Evolutionary conservation across 2,888 invertebrate genomes (phyloP).

Genomic region (Lordiphosa fenestrarum): DNA sequence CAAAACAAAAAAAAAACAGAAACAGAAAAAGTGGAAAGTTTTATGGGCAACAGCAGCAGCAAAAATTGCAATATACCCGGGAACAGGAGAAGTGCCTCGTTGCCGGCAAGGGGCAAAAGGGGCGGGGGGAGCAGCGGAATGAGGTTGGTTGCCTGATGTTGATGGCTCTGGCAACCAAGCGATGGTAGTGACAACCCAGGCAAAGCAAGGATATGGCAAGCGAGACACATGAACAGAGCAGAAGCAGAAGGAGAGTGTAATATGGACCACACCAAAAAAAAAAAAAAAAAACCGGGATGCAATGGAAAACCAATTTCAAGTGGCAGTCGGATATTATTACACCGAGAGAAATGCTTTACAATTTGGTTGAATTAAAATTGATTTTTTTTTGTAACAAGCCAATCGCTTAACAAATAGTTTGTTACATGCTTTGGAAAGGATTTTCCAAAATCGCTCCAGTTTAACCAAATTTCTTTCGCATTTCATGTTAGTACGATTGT

Average conservation of each 20-base stretch:
- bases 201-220: constrained; percentile 11
- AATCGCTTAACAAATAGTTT: too few species aligned
- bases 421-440: too few species aligned
- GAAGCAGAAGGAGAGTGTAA: constrained; percentile 10
- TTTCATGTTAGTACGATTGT: too few species aligned
- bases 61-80: constrained; percentile 73
- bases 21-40: constrained; percentile 70
- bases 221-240: constrained; percentile 5
- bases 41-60: constrained; percentile 76
- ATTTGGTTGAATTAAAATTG: too few species aligned
- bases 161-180: constrained; percentile 57
- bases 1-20: constrained; percentile 25
- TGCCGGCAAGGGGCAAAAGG: neutral
- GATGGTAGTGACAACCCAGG: constrained; percentile 50
- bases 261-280: constrained; percentile 14
- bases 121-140: neutral
- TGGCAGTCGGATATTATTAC: constrained; percentile 3
- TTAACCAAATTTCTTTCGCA: too few species aligned
- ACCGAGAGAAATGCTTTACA: neutral
- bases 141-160: constrained; percentile 43
- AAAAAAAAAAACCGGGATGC: too few species aligned
- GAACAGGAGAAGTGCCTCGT: constrained; percentile 14
- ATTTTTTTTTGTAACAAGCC: too few species aligned
- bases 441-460: too few species aligned
- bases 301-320: constrained; percentile 41